Conservation (phyloP, 2,797 vertebrate species). For the Takifugu rubripes region DNA sequence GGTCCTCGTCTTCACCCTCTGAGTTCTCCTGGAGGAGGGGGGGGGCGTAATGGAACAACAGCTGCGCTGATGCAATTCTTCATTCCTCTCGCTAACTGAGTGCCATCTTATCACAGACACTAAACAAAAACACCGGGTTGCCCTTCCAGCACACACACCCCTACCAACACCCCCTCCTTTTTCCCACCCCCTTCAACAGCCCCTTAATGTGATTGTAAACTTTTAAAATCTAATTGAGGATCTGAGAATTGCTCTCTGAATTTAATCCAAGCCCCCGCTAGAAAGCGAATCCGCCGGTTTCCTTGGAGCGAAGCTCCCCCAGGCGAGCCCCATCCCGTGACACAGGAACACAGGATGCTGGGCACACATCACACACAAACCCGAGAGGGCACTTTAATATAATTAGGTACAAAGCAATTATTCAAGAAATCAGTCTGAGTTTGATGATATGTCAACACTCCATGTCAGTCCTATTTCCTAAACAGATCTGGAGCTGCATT, state of each 20-base stretch:
- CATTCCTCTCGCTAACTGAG: conserved; percentile 73
- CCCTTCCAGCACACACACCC: conserved; percentile 42
- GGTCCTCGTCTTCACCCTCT: conserved; percentile 50
- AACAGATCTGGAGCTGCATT: conserved; percentile 64
- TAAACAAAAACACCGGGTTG: conserved; percentile 62
- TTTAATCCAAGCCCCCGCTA: conserved; percentile 56
- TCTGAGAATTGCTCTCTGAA: conserved; percentile 56
- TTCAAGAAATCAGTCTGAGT: conserved; percentile 74
- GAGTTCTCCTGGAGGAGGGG: conserved; percentile 51
- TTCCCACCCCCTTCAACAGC: conserved; percentile 41
- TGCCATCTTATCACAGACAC: conserved; percentile 65
- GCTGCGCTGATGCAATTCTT: conserved; percentile 71
- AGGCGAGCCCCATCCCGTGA: conserved; percentile 19
- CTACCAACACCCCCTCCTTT: not conserved
- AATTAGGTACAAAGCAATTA: conserved; percentile 76
- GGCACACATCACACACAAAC: conserved; percentile 53
- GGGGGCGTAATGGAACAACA: conserved; percentile 67
- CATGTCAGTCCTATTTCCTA: conserved; percentile 66
- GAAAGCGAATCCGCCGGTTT: conserved; percentile 53
- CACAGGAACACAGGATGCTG: conserved; percentile 30
- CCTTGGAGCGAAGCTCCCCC: conserved; percentile 29
- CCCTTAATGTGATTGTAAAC: conserved; percentile 70
- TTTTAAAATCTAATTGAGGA: conserved; percentile 69
- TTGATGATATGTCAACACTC: conserved; percentile 73
- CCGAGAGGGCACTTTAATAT: conserved; percentile 67